phyloP scores from a whole-genome alignment of 1,140 invertebrate species.

The Papilio glaucus region DNA sequence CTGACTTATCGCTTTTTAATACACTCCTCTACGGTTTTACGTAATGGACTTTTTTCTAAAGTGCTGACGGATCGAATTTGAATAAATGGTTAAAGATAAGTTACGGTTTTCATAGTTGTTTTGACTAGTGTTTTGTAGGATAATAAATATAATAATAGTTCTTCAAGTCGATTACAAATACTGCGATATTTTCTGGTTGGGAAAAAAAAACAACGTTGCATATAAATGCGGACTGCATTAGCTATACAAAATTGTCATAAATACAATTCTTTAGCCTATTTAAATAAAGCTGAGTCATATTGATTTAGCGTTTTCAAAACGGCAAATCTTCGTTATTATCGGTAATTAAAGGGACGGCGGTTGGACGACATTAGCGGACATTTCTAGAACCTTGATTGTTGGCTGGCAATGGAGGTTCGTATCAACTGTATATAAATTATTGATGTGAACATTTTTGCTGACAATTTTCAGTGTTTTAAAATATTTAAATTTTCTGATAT shows the following conservation, averaged over 20 bases:
- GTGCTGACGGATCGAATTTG: conserved; percentile 55
- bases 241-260: conserved; percentile 1
- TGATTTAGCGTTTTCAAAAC: conserved; percentile 14
- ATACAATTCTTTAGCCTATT: neutral
- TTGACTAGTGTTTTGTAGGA: too few species aligned
- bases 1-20: conserved; percentile 77
- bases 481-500: too few species aligned
- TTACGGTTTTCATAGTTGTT: too few species aligned
- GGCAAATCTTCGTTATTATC: conserved; percentile 27
- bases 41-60: conserved; percentile 68
- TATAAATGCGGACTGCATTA: too few species aligned
- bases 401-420: neutral
- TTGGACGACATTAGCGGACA: neutral
- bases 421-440: neutral
- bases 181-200: too few species aligned
- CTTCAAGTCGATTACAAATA: too few species aligned
- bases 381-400: conserved; percentile 5
- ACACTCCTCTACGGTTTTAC: conserved; percentile 57
- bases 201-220: too few species aligned
- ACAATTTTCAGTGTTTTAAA: too few species aligned
- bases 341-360: conserved; percentile 13
- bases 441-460: too few species aligned
- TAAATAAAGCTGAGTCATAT: conserved; percentile 6
- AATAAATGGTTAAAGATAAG: conserved; percentile 38
- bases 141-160: too few species aligned